Evolutionary conservation across 1,140 invertebrate species (phyloP), one percentile per base, ranked within the genome.

Genomic region (Heliconius eleuchia): DNA sequence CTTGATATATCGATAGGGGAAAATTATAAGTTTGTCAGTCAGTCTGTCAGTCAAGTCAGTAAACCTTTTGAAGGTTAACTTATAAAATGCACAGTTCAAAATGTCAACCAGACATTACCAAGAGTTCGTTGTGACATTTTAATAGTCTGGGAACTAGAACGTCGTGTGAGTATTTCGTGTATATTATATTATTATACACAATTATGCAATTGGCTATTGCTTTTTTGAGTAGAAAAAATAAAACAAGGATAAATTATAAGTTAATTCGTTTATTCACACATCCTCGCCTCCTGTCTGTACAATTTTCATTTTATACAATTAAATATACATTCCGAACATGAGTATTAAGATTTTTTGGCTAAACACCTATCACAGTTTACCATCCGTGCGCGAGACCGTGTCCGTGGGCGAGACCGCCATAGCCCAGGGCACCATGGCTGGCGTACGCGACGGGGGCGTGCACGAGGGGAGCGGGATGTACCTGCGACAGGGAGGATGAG

Each of bases 201-300:
- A 76, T 76, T 73, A 42, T 16, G 71, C 37, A 23, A 34, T 27
- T 71, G 42, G 27, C 27, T 16, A 66, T 77, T 34, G 27, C 66
- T 50, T 50, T 27, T 70, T 27, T 52, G 1, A 11, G 16, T 71
- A 27, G 18, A 50, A 30, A 66, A 85, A 80, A 76, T 74, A 42
- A 87, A 81, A 84, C 77, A 77, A 76, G 72, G 39, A 7, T 9
- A 13, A 37, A 34, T 52, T 83, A 81, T 87, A 86, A 87, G 86
- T 91, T 90, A 92, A 91, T 89, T 88, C 91, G 90, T 94, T 93
- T 94, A 93, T 93, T 94, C 89, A 92, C 92, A 91, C 91, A 92
- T 94, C 91, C 92, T 94, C 91, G 90, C 92, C 88, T 90, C 85
- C 85, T 89, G 82, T 87, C 88, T 90, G 87, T 91, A 86, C 89